These are phyloP conservation scores for Trichosurus vulpecula DNA, from an alignment of 2,797 vertebrate genomes.

Conservation along the genomic window DNA sequence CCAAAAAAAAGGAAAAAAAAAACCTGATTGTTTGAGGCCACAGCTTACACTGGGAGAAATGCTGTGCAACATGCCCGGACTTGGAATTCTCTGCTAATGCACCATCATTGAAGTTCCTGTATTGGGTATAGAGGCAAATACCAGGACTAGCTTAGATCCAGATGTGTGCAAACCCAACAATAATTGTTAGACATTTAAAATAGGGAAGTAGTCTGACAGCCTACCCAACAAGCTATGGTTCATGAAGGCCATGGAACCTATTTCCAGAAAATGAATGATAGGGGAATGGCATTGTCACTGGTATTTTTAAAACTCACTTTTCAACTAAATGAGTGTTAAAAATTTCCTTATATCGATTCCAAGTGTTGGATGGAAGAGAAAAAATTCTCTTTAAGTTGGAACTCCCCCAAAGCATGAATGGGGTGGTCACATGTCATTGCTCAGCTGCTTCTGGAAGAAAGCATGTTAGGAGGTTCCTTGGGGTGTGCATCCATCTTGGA, in stretches of 20 bases:
- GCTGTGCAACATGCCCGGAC: conserved; percentile 87
- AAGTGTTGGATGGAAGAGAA: background rate
- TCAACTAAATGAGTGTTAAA: background rate
- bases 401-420: accelerated
- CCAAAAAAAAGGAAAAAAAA: conserved; percentile 80
- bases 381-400: background rate
- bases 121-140: conserved; percentile 81
- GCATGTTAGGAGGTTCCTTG: background rate
- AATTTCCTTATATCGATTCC: background rate
- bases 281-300: conserved; percentile 22
- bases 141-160: conserved; percentile 82
- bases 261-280: conserved; percentile 62
- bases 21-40: conserved; percentile 83
- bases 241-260: conserved; percentile 27
- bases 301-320: conserved; percentile 31
- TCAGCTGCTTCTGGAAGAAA: background rate
- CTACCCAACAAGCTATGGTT: conserved; percentile 61
- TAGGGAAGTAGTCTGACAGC: conserved; percentile 61
- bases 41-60: conserved; percentile 80
- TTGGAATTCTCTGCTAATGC: conserved; percentile 83
- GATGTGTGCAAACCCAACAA: conserved; percentile 65
- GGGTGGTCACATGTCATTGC: background rate
- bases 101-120: conserved; percentile 83
- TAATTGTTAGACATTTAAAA: conserved; percentile 57
- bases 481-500: background rate